Percentiles rank a stretch among this genome's conserved stretches.
phyloP scores from a whole-genome alignment of 2,113 vertebrate genomes.

The Plecturocebus donacophilus region DNA sequence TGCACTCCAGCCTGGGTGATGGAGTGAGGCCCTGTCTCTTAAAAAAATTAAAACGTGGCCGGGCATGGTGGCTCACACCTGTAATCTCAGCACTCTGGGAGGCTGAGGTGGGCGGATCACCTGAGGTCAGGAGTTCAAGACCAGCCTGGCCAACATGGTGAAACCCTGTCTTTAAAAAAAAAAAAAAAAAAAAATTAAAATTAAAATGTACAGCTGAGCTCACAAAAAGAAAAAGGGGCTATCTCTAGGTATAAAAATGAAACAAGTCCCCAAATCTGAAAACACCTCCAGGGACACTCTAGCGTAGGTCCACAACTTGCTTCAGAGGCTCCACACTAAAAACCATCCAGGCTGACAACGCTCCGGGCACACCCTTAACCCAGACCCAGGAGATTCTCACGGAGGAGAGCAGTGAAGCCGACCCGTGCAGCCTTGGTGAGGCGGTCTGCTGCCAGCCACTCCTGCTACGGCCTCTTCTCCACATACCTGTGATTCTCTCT shows the following conservation, averaged over 20 bases:
- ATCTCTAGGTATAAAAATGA: neutral
- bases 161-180: too few species aligned
- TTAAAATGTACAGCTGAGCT: neutral
- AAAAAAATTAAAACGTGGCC: too few species aligned
- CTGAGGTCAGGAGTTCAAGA: too few species aligned
- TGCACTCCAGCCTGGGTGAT: neutral
- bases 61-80: too few species aligned
- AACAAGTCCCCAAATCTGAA: neutral
- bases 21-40: neutral
- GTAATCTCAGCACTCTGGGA: too few species aligned
- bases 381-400: neutral
- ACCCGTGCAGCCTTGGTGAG: fast-evolving
- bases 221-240: neutral
- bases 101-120: too few species aligned
- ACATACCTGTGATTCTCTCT: neutral
- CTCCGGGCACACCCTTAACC: neutral
- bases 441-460: too few species aligned
- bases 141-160: too few species aligned
- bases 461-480: too few species aligned
- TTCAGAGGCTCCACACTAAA: neutral
- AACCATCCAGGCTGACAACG: neutral
- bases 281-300: neutral
- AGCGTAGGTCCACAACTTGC: too few species aligned
- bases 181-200: too few species aligned
- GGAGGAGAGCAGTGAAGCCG: neutral